phyloP scores from a whole-genome alignment of 2,888 invertebrate genomes.

The Sphaerophoria taeniata region DNA sequence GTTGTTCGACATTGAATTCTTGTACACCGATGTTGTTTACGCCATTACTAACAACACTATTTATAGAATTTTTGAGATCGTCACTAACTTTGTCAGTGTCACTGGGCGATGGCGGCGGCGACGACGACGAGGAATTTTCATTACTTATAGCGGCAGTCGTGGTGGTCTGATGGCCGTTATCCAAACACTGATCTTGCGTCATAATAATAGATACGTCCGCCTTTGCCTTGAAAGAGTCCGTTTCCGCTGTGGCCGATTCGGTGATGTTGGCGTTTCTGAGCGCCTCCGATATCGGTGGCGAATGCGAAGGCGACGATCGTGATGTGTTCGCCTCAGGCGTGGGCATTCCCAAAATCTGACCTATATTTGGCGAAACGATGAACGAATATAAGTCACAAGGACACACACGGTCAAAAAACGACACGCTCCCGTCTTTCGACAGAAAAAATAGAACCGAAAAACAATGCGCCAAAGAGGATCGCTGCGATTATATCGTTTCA shows the following conservation, averaged over 20 bases:
- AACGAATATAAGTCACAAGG: slow-evolving; percentile 38
- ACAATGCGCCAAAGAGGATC: slow-evolving; percentile 6
- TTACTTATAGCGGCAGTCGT: too few relatives aligned
- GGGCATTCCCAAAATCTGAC: slow-evolving; percentile 65
- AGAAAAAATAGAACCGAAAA: not conserved
- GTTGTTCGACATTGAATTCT: slow-evolving; percentile 68
- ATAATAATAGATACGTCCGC: slow-evolving; percentile 49
- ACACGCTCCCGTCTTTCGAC: slow-evolving; percentile 8
- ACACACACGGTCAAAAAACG: not conserved
- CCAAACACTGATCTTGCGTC: slow-evolving; percentile 70
- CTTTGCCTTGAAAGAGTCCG: slow-evolving; percentile 53
- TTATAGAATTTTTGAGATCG: slow-evolving; percentile 68
- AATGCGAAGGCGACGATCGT: slow-evolving; percentile 15
- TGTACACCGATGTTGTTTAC: slow-evolving; percentile 63
- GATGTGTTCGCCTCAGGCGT: slow-evolving; percentile 42
- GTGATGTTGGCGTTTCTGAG: slow-evolving; percentile 42
- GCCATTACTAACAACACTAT: slow-evolving; percentile 63
- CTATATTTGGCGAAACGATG: slow-evolving; percentile 59
- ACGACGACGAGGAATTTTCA: slow-evolving; percentile 43
- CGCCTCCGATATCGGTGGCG: not conserved
- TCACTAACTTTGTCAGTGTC: slow-evolving; percentile 64
- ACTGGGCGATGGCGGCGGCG: too few relatives aligned
- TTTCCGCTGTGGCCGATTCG: slow-evolving; percentile 33
- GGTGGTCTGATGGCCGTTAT: slow-evolving; percentile 56
- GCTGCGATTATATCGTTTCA: slow-evolving; percentile 46